Percentiles rank a stretch among this genome's conserved stretches.
phyloP scores from a whole-genome alignment of 2,797 vertebrate species.

The Loris lydekkerianus region DNA sequence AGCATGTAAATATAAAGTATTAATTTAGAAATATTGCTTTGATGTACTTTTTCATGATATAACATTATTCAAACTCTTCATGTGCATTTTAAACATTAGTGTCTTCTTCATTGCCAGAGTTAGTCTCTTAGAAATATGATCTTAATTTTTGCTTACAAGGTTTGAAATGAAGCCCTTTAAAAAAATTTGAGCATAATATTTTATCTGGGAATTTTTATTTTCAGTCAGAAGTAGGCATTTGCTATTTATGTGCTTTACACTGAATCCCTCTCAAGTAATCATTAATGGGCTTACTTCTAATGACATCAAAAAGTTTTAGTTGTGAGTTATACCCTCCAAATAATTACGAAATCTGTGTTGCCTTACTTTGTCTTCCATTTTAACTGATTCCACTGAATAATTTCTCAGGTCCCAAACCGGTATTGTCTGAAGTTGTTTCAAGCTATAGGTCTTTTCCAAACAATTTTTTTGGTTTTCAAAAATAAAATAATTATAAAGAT shows the following conservation, averaged over 20 bases:
- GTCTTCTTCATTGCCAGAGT: not conserved
- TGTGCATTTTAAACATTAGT: constrained; percentile 32
- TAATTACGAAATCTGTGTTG: constrained; percentile 11
- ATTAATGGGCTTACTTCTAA: constrained; percentile 49
- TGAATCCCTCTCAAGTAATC: constrained; percentile 40
- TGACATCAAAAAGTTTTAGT: constrained; percentile 27
- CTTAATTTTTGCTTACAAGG: constrained; percentile 42
- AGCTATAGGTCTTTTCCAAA: not conserved
- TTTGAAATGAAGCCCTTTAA: constrained; percentile 1
- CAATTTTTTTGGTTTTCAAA: not conserved
- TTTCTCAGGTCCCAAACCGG: not conserved
- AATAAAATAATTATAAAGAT: constrained; percentile 34
- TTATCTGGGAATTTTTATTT: constrained; percentile 44
- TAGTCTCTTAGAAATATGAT: not conserved
- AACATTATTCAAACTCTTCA: not conserved
- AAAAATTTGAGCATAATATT: not conserved
- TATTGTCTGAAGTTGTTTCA: constrained; percentile 18
- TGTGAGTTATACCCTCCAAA: not conserved
- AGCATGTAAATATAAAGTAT: not conserved
- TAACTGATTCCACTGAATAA: not conserved
- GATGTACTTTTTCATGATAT: not conserved
- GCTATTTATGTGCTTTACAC: not conserved
- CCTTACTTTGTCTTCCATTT: constrained; percentile 27
- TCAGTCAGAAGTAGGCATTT: constrained; percentile 35
- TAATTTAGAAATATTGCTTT: constrained; percentile 36